Evolutionary conservation across 2,888 invertebrate species (phyloP).

Genomic region (Epinotia demarniana): DNA sequence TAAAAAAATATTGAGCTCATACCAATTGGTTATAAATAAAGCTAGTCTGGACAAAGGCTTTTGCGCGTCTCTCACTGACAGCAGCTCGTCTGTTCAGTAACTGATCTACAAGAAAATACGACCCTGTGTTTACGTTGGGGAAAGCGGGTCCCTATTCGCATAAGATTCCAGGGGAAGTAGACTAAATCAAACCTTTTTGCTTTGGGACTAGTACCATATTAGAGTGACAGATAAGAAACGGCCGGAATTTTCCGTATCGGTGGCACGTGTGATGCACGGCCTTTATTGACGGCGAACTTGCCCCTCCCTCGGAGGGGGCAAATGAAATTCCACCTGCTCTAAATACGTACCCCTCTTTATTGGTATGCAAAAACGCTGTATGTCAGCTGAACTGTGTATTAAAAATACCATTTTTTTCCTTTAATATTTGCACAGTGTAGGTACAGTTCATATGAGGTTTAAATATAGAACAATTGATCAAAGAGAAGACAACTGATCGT

Average conservation of each 20-base stretch:
- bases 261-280: conserved; percentile 79
- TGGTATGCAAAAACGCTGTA: conserved; percentile 65
- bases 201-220: conserved; percentile 46
- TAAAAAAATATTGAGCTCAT: too few species aligned
- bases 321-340: conserved; percentile 78
- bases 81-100: conserved; percentile 36
- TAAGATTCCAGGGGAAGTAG: conserved; percentile 59
- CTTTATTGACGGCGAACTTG: conserved; percentile 76
- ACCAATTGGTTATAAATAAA: background rate
- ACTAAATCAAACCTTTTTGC: conserved; percentile 54
- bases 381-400: conserved; percentile 48
- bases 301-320: conserved; percentile 67
- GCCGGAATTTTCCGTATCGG: conserved; percentile 75
- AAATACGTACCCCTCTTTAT: conserved; percentile 69
- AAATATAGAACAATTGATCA: too few species aligned
- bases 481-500: too few species aligned
- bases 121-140: conserved; percentile 78
- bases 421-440: too few species aligned
- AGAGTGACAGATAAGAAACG: conserved; percentile 46
- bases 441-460: too few species aligned
- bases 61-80: background rate
- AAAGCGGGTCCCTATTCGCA: conserved; percentile 71
- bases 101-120: conserved; percentile 71
- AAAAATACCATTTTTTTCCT: conserved; percentile 38
- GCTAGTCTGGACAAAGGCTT: conserved; percentile 7